phyloP scores from a whole-genome alignment of 2,888 invertebrate species.

The Drosophila flavopinicola region DNA sequence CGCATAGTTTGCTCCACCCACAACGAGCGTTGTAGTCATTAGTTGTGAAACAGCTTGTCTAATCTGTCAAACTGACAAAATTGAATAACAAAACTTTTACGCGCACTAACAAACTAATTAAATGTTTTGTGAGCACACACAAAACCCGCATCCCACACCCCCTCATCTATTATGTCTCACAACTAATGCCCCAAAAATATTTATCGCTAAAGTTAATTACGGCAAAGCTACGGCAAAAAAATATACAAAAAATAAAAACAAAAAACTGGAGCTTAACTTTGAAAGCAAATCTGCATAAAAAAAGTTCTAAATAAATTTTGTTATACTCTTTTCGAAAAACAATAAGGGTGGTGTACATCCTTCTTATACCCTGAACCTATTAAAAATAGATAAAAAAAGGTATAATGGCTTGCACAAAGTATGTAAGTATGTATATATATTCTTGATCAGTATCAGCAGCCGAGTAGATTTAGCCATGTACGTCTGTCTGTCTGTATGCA shows the following conservation, averaged over 20 bases:
- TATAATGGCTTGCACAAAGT: too few species aligned
- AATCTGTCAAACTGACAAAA: constrained; percentile 58
- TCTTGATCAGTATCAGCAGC: too few species aligned
- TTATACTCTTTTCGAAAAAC: too few species aligned
- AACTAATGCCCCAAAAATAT: constrained; percentile 12
- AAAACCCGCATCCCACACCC: not conserved
- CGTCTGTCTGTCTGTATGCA: too few species aligned
- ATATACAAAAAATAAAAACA: not conserved
- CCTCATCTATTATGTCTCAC: not conserved
- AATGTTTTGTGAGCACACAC: constrained; percentile 45
- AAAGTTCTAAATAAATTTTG: constrained; percentile 40
- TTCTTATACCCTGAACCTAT: too few species aligned
- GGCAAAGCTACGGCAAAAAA: too few species aligned
- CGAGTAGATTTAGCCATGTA: too few species aligned
- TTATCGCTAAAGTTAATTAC: constrained; percentile 60
- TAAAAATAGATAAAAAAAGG: too few species aligned
- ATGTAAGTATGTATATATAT: too few species aligned
- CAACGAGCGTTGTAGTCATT: not conserved
- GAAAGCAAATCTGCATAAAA: constrained; percentile 14
- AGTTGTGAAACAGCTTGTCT: constrained; percentile 14
- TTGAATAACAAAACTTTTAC: constrained; percentile 33
- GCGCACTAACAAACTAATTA: constrained; percentile 50
- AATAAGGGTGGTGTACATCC: too few species aligned
- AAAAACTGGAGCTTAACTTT: constrained; percentile 31
- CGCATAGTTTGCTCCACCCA: not conserved